These are phyloP conservation scores for Herpetotheres cachinnans DNA, from an alignment of 2,113 vertebrate species.

Conservation along the genomic window DNA sequence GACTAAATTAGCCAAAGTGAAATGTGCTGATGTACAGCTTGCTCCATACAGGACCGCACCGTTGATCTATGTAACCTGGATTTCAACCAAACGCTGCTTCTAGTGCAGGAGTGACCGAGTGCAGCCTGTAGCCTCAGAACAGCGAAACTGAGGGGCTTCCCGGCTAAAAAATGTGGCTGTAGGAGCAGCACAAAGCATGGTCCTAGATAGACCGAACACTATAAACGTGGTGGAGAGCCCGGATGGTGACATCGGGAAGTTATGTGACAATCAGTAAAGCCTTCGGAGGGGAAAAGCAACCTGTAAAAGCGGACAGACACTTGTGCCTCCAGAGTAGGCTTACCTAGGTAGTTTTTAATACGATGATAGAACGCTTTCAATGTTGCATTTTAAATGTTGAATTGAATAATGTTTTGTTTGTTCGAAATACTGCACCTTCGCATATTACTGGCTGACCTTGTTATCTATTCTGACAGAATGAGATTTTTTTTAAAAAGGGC, in stretches of 20 bases:
- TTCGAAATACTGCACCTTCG: background rate
- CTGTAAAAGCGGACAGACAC: background rate
- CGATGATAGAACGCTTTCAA: background rate
- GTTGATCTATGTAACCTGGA: background rate
- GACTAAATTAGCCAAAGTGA: background rate
- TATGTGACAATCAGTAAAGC: background rate
- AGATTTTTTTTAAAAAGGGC: background rate
- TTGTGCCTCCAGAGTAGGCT: background rate
- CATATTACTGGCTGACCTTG: background rate
- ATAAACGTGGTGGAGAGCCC: background rate
- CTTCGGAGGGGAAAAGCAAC: background rate
- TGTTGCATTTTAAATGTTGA: background rate
- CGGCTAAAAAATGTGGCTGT: background rate
- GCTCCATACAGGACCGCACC: background rate
- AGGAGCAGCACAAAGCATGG: background rate
- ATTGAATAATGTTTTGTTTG: background rate
- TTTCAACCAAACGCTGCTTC: background rate
- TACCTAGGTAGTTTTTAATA: background rate
- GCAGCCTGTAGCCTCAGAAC: background rate
- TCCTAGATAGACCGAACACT: background rate
- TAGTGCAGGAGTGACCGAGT: background rate
- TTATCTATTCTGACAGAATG: background rate
- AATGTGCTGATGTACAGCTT: background rate
- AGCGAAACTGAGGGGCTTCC: background rate
- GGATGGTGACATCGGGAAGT: background rate